Evolutionary conservation across 2,797 vertebrate species (phyloP), one percentile per base, ranked within the genome.

Genomic region (Sparus aurata): DNA sequence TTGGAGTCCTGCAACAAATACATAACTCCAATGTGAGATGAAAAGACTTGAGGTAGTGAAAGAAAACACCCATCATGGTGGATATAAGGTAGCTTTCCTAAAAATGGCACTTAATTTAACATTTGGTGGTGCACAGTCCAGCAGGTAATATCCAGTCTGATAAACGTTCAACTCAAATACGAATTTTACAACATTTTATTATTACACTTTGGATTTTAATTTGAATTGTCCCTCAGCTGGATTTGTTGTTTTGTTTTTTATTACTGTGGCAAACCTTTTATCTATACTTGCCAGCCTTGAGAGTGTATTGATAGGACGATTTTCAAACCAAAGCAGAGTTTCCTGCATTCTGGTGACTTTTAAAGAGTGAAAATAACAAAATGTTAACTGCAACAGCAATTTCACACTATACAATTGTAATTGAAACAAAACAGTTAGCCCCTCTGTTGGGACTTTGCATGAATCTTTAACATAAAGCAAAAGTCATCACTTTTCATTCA

Each of bases 1-100:
- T 80, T 69, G 11, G 34, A 34, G 80, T 73, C 73, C 18, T 69
- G 50, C 6, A 41, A 12, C 25, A 73, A 81, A 69, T 22, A 1
- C 9, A 5, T 27, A 17, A 15, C 7, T 27, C 46, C 30, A 41
- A 27, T 10, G 5, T 53, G 43, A 66, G 52, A 45, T 64, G 0
- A 66, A 7, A 7, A 18, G 16, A 17, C 12, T 1, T 12, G 0
- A n/a, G 53, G 12, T 22, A 13, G 34, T 12, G 2, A 16, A 52
- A 38, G 20, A 0, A 62, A 72, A 69, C 9, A 22, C 23, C 52
- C 4, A 0, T 22, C 16, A 9, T 17, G 25, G 13, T 27, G 5
- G 30, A 23, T 49, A 22, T 41, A 12, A 61, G 13, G 23, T 18
- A 17, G 2, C 16, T 8, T 11, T 47, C 16, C 11, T 45, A 22